phyloP scores from a whole-genome alignment of 30 jellyfish, hydroid and myxozoan genomes.

The Calvadosia cruxmelitensis region DNA sequence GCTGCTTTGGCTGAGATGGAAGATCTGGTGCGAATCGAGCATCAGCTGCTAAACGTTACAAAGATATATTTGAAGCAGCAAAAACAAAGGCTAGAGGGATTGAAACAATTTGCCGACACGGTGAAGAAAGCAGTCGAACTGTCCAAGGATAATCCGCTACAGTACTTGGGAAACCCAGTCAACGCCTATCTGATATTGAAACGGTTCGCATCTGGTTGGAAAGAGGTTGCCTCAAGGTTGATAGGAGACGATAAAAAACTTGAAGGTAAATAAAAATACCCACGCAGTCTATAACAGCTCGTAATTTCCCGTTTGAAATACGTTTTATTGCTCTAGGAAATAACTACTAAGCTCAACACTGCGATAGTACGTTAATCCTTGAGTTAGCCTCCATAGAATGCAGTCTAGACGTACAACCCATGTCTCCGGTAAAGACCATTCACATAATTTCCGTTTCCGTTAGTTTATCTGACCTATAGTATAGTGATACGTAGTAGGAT shows the following conservation, averaged over 20 bases:
- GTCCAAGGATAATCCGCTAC: slow-evolving; percentile 63
- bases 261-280: slow-evolving; percentile 22
- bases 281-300: no score
- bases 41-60: slow-evolving; percentile 50
- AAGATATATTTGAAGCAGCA: slow-evolving; percentile 36
- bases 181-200: slow-evolving; percentile 71
- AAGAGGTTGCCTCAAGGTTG: slow-evolving; percentile 52
- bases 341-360: no score
- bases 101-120: slow-evolving; percentile 63
- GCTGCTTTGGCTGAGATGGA: slow-evolving; percentile 73
- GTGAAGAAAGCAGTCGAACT: slow-evolving; percentile 57
- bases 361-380: no score
- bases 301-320: no score
- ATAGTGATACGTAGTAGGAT: no score
- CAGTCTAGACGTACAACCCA: no score
- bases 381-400: no score
- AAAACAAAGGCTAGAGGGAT: slow-evolving; percentile 42
- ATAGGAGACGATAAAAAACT: slow-evolving; percentile 46
- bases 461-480: no score
- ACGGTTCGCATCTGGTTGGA: slow-evolving; percentile 96
- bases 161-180: slow-evolving; percentile 79
- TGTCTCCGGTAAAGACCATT: no score
- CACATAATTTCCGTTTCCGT: no score
- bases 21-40: slow-evolving; percentile 52
- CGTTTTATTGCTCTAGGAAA: no score